Percentiles rank a stretch among this genome's conserved stretches.
These are phyloP conservation scores for Pomacea maculata DNA, from an alignment of 1,140 invertebrate species.

Conservation along the genomic window DNA sequence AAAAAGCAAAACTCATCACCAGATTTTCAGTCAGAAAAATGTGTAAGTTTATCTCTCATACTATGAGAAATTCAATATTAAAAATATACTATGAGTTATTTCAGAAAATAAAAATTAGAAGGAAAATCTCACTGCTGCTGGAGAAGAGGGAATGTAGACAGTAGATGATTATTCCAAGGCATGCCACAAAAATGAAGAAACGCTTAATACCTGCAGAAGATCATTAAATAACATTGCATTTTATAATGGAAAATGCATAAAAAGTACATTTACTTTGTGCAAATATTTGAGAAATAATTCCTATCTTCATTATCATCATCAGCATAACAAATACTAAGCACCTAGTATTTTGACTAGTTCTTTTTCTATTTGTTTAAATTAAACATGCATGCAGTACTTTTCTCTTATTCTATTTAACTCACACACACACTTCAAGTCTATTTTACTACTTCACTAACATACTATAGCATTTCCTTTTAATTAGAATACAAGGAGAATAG, in stretches of 20 bases:
- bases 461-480: too few relatives aligned
- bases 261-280: not conserved
- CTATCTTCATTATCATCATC: not conserved
- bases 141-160: constrained; percentile 22
- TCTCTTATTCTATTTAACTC: not conserved
- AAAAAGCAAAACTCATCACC: not conserved
- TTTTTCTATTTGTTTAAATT: not conserved
- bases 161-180: constrained; percentile 25
- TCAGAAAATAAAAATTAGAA: constrained; percentile 6
- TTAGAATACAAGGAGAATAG: not conserved
- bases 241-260: not conserved
- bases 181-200: constrained; percentile 19
- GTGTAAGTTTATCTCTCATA: not conserved
- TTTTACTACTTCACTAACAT: not conserved
- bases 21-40: not conserved
- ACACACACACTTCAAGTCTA: not conserved
- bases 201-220: constrained; percentile 20
- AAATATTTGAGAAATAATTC: not conserved
- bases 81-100: not conserved
- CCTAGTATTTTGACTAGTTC: not conserved
- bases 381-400: not conserved
- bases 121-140: not conserved
- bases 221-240: not conserved
- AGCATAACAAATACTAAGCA: not conserved
- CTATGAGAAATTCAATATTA: not conserved